phyloP scores from a whole-genome alignment of 2,888 invertebrate genomes.

The Lochmaea crataegi region DNA sequence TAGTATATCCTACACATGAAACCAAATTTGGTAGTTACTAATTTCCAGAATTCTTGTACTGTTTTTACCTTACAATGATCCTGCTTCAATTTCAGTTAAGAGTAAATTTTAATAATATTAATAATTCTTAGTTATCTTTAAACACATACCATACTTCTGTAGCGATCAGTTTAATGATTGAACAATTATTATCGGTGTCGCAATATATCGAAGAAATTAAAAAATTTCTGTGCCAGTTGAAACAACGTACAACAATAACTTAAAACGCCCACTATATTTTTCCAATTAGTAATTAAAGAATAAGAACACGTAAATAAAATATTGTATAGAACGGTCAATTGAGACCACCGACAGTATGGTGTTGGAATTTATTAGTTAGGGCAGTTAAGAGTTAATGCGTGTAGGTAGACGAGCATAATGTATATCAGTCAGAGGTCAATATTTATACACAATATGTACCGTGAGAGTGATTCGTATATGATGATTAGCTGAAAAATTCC shows the following conservation, averaged over 20 bases:
- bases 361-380: conserved; percentile 37
- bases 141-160: too few relatives aligned
- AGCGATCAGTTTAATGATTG: conserved; percentile 6
- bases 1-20: too few relatives aligned
- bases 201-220: conserved; percentile 15
- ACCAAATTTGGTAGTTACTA: too few relatives aligned
- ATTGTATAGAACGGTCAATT: conserved; percentile 40
- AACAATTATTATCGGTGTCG: conserved; percentile 2
- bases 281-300: conserved; percentile 40
- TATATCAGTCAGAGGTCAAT: conserved; percentile 61
- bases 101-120: too few relatives aligned
- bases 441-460: conserved; percentile 61
- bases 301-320: conserved; percentile 41
- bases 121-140: too few relatives aligned
- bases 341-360: conserved; percentile 35
- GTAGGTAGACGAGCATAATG: conserved; percentile 55
- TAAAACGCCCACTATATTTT: conserved; percentile 30
- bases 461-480: conserved; percentile 43
- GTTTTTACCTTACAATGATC: too few relatives aligned
- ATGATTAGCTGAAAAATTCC: conserved; percentile 18
- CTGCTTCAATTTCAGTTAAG: too few relatives aligned
- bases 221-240: conserved; percentile 19
- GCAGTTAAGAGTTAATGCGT: conserved; percentile 51
- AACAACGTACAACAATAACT: conserved; percentile 27
- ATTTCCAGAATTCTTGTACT: too few relatives aligned